Evolutionary conservation across 2,113 vertebrate genomes (phyloP).

Genomic region (Fulmarus glacialis): DNA sequence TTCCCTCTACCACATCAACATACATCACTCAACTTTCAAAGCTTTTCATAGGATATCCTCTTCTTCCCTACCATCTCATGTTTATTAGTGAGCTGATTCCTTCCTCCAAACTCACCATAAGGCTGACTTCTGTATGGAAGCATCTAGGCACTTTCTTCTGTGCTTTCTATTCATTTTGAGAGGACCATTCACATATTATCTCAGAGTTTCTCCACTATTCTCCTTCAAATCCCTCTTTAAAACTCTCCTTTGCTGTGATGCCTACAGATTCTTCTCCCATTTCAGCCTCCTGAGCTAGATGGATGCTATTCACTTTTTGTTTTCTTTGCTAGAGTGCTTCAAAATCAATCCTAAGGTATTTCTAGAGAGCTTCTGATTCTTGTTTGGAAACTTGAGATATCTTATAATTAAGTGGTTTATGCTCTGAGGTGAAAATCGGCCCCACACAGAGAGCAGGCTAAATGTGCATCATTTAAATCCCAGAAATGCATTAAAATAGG

Average conservation of each 20-base stretch:
- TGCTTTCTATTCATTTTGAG: neutral
- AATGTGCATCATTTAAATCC: neutral
- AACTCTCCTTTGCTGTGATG: neutral
- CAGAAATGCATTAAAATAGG: neutral
- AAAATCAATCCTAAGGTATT: constrained; percentile 39
- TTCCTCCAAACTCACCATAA: neutral
- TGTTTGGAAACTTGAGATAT: constrained; percentile 51
- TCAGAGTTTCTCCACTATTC: neutral
- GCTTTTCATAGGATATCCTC: neutral
- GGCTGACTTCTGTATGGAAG: neutral
- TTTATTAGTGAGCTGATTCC: neutral
- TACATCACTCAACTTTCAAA: neutral
- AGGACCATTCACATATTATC: neutral
- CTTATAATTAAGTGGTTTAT: constrained; percentile 57
- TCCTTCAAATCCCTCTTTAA: neutral
- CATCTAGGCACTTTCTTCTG: neutral
- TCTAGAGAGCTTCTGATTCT: constrained; percentile 40
- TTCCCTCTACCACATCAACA: neutral
- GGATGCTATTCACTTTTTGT: neutral
- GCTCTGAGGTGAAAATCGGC: constrained; percentile 51
- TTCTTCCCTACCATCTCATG: neutral
- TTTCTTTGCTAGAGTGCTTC: constrained; percentile 28
- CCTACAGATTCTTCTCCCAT: neutral
- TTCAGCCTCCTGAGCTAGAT: neutral
- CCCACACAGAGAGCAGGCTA: constrained; percentile 34